These are phyloP conservation scores for Euzetes globulus DNA, from an alignment of 2,888 invertebrate genomes.

Conservation along the genomic window DNA sequence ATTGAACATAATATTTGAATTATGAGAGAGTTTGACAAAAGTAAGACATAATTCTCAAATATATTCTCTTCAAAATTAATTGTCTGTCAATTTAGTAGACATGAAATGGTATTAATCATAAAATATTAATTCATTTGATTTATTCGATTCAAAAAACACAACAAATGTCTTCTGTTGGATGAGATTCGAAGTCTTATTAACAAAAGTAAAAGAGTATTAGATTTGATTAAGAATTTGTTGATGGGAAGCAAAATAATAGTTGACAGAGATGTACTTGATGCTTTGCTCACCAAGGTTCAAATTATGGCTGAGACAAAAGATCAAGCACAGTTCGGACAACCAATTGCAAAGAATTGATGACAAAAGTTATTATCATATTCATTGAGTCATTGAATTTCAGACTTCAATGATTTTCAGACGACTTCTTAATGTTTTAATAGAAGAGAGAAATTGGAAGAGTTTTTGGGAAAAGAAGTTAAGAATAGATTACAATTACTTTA, in stretches of 20 bases:
- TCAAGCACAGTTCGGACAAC: slow-evolving; percentile 30
- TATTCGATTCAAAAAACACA: no score
- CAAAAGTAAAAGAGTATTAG: no score
- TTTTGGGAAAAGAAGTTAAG: neutral
- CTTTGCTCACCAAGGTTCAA: slow-evolving; percentile 34
- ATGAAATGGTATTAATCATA: no score
- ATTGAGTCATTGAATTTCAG: neutral
- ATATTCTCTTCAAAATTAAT: neutral
- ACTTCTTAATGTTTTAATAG: neutral
- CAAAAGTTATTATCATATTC: neutral
- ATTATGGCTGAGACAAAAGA: slow-evolving; percentile 36
- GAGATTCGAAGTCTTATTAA: no score
- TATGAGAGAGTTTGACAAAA: neutral
- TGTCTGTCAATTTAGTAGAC: neutral
- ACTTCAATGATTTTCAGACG: neutral
- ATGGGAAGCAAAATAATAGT: neutral
- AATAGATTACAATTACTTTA: slow-evolving; percentile 22
- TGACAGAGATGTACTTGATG: slow-evolving; percentile 36
- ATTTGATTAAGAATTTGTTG: neutral
- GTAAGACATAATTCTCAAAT: neutral
- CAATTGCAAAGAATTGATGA: neutral
- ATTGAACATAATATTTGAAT: slow-evolving; percentile 1
- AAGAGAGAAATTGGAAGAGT: neutral
- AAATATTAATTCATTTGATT: no score
- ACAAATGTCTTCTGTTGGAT: no score